phyloP scores from a whole-genome alignment of 2,113 vertebrate species.

The Cyrtonyx montezumae region DNA sequence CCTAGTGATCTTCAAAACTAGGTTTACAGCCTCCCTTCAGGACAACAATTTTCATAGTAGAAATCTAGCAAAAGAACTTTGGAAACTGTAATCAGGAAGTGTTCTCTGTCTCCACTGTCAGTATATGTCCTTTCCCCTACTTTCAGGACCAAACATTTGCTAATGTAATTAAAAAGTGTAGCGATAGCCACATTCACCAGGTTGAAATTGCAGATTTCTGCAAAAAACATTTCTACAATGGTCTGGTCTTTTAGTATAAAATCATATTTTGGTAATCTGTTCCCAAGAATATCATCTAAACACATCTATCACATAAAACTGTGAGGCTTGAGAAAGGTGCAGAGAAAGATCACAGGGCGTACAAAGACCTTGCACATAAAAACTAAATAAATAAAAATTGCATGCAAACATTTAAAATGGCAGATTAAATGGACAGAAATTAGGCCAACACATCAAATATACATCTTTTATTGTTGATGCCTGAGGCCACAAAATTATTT shows the following conservation, averaged over 20 bases:
- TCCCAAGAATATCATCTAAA: neutral
- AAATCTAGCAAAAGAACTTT: neutral
- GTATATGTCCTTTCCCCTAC: neutral
- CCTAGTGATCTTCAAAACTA: conserved; percentile 19
- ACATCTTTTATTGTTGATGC: conserved; percentile 43
- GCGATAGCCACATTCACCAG: neutral
- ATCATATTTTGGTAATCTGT: neutral
- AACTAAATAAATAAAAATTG: neutral
- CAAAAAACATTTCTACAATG: neutral
- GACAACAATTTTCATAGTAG: conserved; percentile 50
- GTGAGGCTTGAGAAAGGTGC: neutral
- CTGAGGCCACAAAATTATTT: conserved; percentile 45
- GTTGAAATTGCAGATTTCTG: neutral
- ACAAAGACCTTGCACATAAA: neutral
- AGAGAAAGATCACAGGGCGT: neutral
- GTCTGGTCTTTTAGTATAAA: neutral
- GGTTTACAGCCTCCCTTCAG: conserved; percentile 29
- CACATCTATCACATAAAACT: neutral
- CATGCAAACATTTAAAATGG: neutral
- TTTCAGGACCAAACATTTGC: neutral
- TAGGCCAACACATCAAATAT: conserved; percentile 43
- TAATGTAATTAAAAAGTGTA: neutral
- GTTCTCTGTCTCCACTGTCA: neutral
- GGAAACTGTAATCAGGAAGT: neutral
- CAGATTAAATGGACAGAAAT: conserved; percentile 12